Base-by-base conservation (phyloP, 2,888 invertebrate species). In the Druceiella hillmani region DNA sequence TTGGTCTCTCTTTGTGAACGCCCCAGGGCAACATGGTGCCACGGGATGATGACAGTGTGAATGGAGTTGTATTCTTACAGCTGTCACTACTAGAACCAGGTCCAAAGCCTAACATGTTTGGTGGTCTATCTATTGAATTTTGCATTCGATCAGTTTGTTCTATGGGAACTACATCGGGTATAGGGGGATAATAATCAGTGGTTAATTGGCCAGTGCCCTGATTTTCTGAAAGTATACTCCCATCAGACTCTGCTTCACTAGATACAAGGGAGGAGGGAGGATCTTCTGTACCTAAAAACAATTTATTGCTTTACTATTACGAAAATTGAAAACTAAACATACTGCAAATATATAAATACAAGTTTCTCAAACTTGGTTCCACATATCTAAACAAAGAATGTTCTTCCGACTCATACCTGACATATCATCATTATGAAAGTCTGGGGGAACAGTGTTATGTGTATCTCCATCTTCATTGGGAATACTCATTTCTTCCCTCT, bases 11-110 rank as follows among this genome's bases (percentile, higher is more conserved):
- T 56, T 87, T 86, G 53, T 83, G 80, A 3, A 82, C 79, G 29
- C 89, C 89, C 91, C 91, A 92, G 16, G 91, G 91, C 38, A 91
- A 58, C 57, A 84, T 70, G 17, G 82, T 78, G 27, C 79, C 27
- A 9, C 27, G 13, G 27, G 27, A 4, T 9, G 12, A 15, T 10
- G 27, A 25, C 4, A 25, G 4, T 11, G 4, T 3, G 10, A 11
- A 3, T 6, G 12, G 5, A 4, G 13, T 6, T 12, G 12, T 15
- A 3, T 3, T 9, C 3, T 3, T 9, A 15, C 6, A 11, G 12
- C 5, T 15, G n/a, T 6, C 3, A 11, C 10, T 9, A 5, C 27
- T 7, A 3, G 25, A n/a, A 4, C 25, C 25, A 4, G 27, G 27
- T n/a, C n/a, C n/a, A n/a, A n/a, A n/a, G n/a, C n/a, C n/a, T n/a